Base-by-base conservation (phyloP, 2,113 vertebrate genomes). In the Anser brachyrhynchus region DNA sequence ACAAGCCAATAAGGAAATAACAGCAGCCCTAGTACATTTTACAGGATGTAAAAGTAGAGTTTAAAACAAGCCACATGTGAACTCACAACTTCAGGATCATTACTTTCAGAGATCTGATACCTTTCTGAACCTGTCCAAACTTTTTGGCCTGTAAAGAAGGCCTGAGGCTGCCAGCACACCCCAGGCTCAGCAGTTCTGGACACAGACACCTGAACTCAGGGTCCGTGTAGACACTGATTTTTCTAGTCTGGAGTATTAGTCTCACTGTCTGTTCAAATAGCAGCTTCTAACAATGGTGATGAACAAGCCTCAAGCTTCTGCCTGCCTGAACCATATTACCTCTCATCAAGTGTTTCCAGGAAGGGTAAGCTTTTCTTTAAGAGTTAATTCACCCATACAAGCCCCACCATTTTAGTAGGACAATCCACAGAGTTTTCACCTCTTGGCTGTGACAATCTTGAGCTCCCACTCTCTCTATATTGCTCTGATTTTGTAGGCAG, bases 1-100 rank as follows among this genome's bases (percentile, higher is more conserved):
- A 91, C 29, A 87, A 89, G 71, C 26, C 82, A 87, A 59, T 91
- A 93, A 94, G 82, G 35, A 84, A 89, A 31, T 61, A 93, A 89
- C 21, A 58, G 54, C 62, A 89, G 64, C 39, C 58, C 81, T 46
- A 69, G n/a, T 37, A 55, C 12, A 16, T 90, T 94, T 94, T 92
- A 82, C 12, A 66, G 64, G 25, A 51, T 83, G 15, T 11, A 92
- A 66, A n/a, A 78, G 29, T 21, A 72, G 44, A 3, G 5, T 70
- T 79, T 76, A 73, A 95, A 95, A 70, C 14, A 79, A 95, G 59
- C 31, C 58, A 73, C 12, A 54, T 59, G 64, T 62, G 91, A 95
- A 83, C 11, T 19, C 67, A 35, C 6, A 89, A 33, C 9, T 72
- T 76, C 61, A 82, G 65, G 39, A 72, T 61, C 77, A 83, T 84